These are phyloP conservation scores for Meloidogyne hapla DNA, from an alignment of 1,140 invertebrate genomes.

Conservation along the genomic window DNA sequence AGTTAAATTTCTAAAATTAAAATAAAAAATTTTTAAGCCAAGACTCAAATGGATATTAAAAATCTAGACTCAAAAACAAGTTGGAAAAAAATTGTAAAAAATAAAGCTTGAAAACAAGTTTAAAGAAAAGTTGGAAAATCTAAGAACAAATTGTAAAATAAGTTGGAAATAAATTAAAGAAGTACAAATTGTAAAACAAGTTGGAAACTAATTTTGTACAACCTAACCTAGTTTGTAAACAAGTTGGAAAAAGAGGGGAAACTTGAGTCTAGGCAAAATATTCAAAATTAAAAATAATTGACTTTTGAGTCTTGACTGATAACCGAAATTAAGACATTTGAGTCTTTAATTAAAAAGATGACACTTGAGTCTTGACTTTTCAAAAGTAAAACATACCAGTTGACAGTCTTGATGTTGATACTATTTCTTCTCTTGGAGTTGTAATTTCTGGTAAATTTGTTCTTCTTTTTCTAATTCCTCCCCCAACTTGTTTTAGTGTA, in stretches of 20 bases:
- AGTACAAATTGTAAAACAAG: neutral
- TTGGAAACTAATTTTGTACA: neutral
- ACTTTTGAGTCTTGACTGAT: too few relatives aligned
- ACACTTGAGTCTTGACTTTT: too few relatives aligned
- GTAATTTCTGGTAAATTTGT: conserved; percentile 27
- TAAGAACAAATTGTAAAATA: neutral
- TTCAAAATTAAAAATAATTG: too few relatives aligned
- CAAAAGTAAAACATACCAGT: conserved; percentile 21
- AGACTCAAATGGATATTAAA: too few relatives aligned
- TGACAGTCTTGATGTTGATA: conserved; percentile 8
- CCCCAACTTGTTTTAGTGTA: conserved; percentile 27
- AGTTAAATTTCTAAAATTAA: too few relatives aligned
- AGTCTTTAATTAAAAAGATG: too few relatives aligned
- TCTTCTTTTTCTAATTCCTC: conserved; percentile 35
- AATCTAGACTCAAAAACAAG: too few relatives aligned
- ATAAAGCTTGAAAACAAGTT: conserved; percentile 1
- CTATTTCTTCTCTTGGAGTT: neutral
- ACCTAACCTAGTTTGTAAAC: too few relatives aligned
- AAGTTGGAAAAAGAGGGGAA: too few relatives aligned
- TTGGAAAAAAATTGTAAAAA: neutral
- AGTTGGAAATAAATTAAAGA: neutral
- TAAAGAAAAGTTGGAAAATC: neutral
- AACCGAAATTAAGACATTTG: too few relatives aligned
- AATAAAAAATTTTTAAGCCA: too few relatives aligned
- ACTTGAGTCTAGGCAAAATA: too few relatives aligned